Evolutionary conservation across 2,797 vertebrate species (phyloP).

Genomic region (Cryptoprocta ferox): DNA sequence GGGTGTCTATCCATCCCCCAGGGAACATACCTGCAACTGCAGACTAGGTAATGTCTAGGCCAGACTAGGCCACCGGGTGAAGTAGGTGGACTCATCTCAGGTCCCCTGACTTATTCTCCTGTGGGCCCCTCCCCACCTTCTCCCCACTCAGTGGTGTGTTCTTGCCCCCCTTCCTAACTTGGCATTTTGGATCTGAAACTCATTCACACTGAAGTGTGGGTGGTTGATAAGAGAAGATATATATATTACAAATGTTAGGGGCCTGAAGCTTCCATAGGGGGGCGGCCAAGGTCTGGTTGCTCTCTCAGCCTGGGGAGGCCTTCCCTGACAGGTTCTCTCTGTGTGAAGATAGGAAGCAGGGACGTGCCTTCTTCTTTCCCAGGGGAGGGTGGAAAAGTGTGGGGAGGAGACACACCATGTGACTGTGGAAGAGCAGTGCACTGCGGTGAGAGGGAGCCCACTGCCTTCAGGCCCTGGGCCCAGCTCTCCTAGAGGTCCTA

Average conservation of each 20-base stretch:
- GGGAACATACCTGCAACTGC: neutral
- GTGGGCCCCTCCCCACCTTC: neutral
- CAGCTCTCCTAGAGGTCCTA: neutral
- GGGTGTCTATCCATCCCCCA: neutral
- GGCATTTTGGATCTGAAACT: slow-evolving; percentile 1
- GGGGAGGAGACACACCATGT: neutral
- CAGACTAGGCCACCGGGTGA: neutral
- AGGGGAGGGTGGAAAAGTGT: neutral
- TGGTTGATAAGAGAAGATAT: neutral
- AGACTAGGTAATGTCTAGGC: neutral
- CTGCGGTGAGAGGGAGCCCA: neutral
- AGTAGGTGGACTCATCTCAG: neutral
- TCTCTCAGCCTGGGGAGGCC: neutral
- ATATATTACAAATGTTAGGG: neutral
- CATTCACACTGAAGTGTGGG: neutral
- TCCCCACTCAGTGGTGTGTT: neutral
- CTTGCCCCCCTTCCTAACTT: neutral
- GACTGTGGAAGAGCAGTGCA: neutral
- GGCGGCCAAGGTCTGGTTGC: neutral
- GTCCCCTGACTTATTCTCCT: neutral
- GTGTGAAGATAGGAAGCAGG: neutral
- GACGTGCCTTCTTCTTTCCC: neutral
- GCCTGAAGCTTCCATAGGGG: neutral
- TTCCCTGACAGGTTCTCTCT: neutral
- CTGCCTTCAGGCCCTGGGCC: neutral